Percentiles rank a stretch among this genome's conserved stretches.
phyloP scores from a whole-genome alignment of 2,888 invertebrate species.

The Calameuta idolon region DNA sequence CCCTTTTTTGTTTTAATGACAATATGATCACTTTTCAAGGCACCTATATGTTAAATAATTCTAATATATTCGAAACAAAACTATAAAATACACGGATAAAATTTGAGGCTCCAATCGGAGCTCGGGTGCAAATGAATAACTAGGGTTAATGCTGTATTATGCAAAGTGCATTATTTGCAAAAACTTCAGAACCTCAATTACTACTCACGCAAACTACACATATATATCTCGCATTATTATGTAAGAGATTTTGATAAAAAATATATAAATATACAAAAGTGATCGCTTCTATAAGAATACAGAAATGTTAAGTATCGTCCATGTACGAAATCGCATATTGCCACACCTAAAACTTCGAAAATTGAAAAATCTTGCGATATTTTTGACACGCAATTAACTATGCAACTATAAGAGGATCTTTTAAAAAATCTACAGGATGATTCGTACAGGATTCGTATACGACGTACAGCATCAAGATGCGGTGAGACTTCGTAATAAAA shows the following conservation, averaged over 20 bases:
- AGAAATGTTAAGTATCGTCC: neutral
- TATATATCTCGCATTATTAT: neutral
- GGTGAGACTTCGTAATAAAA: neutral
- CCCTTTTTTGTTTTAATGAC: neutral
- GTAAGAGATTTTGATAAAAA: conserved; percentile 3
- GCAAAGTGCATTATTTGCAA: neutral
- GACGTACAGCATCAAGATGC: neutral
- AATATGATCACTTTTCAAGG: neutral
- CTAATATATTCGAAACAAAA: neutral
- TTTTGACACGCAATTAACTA: neutral
- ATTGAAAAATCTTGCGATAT: neutral
- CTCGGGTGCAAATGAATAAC: conserved; percentile 7
- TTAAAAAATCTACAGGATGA: neutral
- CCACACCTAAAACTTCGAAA: neutral
- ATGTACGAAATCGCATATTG: neutral
- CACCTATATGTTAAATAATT: conserved; percentile 5
- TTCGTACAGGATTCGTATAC: neutral
- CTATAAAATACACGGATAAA: neutral
- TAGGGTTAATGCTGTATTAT: neutral
- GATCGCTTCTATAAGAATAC: neutral
- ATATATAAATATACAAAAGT: conserved; percentile 10
- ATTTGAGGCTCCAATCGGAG: conserved; percentile 14
- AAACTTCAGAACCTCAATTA: neutral
- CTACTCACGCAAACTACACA: neutral
- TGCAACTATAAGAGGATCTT: neutral